Evolutionary conservation across 2,888 invertebrate genomes (phyloP), one percentile per base, ranked within the genome.

Genomic region (Diadegma fenestrale): DNA sequence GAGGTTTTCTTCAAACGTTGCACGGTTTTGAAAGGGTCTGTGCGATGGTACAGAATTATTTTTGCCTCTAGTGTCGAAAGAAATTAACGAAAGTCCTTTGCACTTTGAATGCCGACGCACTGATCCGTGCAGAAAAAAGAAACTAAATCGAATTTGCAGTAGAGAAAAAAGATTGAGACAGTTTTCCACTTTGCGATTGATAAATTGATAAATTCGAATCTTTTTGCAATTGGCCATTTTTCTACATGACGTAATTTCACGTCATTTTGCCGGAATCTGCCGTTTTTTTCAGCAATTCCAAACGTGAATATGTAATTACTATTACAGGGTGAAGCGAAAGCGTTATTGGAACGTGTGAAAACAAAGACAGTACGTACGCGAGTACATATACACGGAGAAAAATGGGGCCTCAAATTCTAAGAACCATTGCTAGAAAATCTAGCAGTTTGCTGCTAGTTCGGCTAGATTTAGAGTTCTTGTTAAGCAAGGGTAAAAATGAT

Each of bases 261-360:
- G 22, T 26, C 3, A 10, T 54, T 22, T 10, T 4, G 12, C 12
- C 22, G 22, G 10, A 54, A 54, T 22, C 54, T 54, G 10, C 0
- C 33, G 33, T 33, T 33, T 45, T 19, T 14, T 37, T 51, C 48
- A 33, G 33, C 17, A 41, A 33, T 6, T 33, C 6, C 33, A 10
- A 37, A n/a, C 12, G 69, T 30, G 26, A 8, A n/a, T 30, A 61
- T 71, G 66, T 37, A 37, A 10, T 37, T 7, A 84, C 80, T 78
- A 82, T 51, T 80, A 77, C 48, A 64, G 41, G 66, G 1, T 0
- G 48, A n/a, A 82, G 41, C 26, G 77, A 76, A 61, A 80, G n/a
- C 33, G 17, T 48, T 72, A 69, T 61, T 48, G 61, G n/a, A 76
- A 37, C 54, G 72, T 64, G 63, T 58, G 54, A 58, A 48, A 78